These are phyloP conservation scores for Hoplodrina ambigua DNA, from an alignment of 2,888 invertebrate genomes.

Conservation along the genomic window DNA sequence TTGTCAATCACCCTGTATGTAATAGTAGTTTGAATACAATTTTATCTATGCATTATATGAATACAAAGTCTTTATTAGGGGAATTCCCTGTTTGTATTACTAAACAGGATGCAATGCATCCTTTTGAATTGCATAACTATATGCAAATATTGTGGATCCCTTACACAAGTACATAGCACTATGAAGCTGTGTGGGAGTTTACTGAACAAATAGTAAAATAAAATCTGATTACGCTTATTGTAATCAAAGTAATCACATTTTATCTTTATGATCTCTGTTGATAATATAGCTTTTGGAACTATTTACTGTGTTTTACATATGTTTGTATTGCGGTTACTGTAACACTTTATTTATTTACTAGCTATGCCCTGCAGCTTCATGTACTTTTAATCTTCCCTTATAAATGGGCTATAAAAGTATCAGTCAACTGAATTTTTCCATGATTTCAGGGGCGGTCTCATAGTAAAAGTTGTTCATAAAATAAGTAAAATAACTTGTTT, in stretches of 20 bases:
- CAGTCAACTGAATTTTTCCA: no score
- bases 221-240: neutral
- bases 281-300: neutral
- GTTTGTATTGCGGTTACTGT: neutral
- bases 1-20: no score
- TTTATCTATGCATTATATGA: neutral
- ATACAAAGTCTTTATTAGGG: neutral
- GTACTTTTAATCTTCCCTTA: no score
- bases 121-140: neutral
- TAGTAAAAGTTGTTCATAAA: no score
- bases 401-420: no score
- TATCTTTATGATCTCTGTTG: constrained; percentile 2
- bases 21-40: no score
- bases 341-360: no score
- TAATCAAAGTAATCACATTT: neutral
- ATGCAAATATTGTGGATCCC: neutral
- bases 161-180: neutral
- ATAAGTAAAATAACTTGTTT: no score
- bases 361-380: no score
- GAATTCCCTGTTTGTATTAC: constrained; percentile 7
- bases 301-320: neutral
- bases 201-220: neutral
- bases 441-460: no score
- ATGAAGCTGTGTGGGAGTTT: neutral
- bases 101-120: neutral